Conservation (phyloP, 2,113 vertebrate genomes). For the Thinocorus orbignyianus region DNA sequence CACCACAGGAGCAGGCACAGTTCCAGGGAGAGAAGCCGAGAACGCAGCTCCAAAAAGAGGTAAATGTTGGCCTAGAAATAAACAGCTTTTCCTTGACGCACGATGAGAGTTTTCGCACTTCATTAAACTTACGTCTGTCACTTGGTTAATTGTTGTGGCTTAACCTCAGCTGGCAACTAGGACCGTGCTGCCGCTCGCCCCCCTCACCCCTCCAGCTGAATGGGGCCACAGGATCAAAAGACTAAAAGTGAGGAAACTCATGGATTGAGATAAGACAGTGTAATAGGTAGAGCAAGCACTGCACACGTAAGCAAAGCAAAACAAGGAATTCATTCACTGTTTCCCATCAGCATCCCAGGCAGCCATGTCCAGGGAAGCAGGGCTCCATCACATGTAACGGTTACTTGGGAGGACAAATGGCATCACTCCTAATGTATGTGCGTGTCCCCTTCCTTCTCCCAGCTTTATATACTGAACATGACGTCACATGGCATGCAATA, state of each 20-base stretch:
- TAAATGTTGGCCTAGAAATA: not conserved
- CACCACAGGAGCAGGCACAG: slow-evolving; percentile 82
- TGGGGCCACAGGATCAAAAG: not conserved
- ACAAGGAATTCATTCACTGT: not conserved
- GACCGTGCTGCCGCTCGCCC: not conserved
- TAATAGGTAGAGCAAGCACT: not conserved
- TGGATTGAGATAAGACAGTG: not conserved
- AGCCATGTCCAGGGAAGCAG: not conserved
- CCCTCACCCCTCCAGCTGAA: not conserved
- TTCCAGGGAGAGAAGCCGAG: slow-evolving; percentile 81
- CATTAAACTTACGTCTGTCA: not conserved
- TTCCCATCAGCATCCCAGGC: not conserved
- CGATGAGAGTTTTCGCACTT: not conserved
- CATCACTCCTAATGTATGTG: not conserved
- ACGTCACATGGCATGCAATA: not conserved
- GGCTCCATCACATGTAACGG: not conserved
- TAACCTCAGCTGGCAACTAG: not conserved
- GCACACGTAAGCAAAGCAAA: not conserved
- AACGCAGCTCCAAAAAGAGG: slow-evolving; percentile 81
- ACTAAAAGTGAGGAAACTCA: not conserved
- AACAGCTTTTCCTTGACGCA: not conserved
- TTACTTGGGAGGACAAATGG: not conserved
- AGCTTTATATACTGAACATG: not conserved
- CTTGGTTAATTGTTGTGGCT: not conserved
- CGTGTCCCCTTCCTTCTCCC: not conserved